Percentiles rank a stretch among this genome's conserved stretches.
These are phyloP conservation scores for Drosophila austrosaltans DNA, from an alignment of 2,888 invertebrate genomes.

Conservation along the genomic window DNA sequence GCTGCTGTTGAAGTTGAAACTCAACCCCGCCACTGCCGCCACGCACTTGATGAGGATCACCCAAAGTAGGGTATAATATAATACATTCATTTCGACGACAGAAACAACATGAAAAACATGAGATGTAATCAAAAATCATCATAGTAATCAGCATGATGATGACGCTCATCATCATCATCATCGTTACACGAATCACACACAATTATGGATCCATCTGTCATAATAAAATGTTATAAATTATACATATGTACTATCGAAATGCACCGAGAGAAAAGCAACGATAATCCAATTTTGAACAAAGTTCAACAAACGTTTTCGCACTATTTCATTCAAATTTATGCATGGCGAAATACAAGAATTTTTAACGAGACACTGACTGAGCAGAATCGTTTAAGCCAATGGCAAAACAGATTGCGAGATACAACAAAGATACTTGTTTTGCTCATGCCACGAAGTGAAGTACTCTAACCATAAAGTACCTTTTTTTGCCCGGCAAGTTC, in stretches of 20 bases:
- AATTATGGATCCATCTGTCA: conserved; percentile 59
- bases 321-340: conserved; percentile 12
- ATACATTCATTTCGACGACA: conserved; percentile 70
- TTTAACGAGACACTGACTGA: not conserved
- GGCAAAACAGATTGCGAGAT: too few species aligned
- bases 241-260: conserved; percentile 59
- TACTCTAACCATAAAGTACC: too few species aligned
- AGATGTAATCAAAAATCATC: conserved; percentile 56
- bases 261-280: conserved; percentile 4
- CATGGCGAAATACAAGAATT: conserved; percentile 3
- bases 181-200: conserved; percentile 25
- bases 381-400: not conserved
- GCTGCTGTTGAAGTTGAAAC: not conserved
- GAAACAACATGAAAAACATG: conserved; percentile 37
- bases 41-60: conserved; percentile 45
- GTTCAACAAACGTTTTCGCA: conserved; percentile 5
- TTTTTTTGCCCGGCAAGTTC: too few species aligned
- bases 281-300: not conserved
- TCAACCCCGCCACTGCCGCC: conserved; percentile 14
- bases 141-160: conserved; percentile 33
- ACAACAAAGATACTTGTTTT: too few species aligned
- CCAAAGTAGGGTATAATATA: conserved; percentile 78
- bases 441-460: too few species aligned
- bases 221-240: conserved; percentile 82
- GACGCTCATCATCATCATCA: conserved; percentile 38